A percentile compares a stretch with the other conserved stretches of the same genome.
Evolutionary conservation across 2,888 invertebrate species (phyloP).

Genomic region (Stenoptilia bipunctidactyla): DNA sequence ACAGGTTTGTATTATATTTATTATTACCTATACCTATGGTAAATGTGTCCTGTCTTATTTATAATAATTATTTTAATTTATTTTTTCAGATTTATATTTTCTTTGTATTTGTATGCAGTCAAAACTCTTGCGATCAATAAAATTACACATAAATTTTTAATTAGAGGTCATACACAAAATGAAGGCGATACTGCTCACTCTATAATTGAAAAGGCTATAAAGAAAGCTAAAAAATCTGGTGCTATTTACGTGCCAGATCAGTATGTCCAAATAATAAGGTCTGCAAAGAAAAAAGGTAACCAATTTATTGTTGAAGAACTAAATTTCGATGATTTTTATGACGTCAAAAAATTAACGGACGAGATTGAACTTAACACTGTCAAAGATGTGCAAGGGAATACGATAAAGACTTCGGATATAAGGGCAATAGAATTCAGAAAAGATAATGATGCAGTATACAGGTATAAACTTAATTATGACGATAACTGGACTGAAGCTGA

Average conservation of each 20-base stretch:
- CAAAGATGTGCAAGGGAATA: conserved; percentile 1
- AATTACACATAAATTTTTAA: conserved; percentile 14
- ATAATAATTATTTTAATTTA: too few species aligned
- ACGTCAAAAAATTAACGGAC: conserved; percentile 14
- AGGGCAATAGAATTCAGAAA: background rate
- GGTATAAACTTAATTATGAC: background rate
- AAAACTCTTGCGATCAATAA: conserved; percentile 9
- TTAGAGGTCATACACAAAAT: too few species aligned
- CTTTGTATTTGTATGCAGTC: conserved; percentile 6
- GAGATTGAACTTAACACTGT: conserved; percentile 2
- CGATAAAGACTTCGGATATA: conserved; percentile 3
- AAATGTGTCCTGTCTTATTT: too few species aligned
- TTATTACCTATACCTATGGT: too few species aligned
- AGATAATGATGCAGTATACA: conserved; percentile 1
- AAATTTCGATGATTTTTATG: conserved; percentile 14
- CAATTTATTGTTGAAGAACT: conserved; percentile 14
- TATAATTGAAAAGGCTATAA: conserved; percentile 3
- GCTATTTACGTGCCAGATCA: conserved; percentile 9
- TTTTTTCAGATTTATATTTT: too few species aligned
- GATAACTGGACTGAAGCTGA: background rate
- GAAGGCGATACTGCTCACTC: conserved; percentile 8
- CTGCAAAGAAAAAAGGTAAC: conserved; percentile 16
- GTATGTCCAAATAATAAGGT: conserved; percentile 12
- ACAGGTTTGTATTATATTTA: too few species aligned
- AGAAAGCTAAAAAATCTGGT: conserved; percentile 8